phyloP scores from a whole-genome alignment of 2,888 invertebrate genomes.

The Argyresthia goedartella region DNA sequence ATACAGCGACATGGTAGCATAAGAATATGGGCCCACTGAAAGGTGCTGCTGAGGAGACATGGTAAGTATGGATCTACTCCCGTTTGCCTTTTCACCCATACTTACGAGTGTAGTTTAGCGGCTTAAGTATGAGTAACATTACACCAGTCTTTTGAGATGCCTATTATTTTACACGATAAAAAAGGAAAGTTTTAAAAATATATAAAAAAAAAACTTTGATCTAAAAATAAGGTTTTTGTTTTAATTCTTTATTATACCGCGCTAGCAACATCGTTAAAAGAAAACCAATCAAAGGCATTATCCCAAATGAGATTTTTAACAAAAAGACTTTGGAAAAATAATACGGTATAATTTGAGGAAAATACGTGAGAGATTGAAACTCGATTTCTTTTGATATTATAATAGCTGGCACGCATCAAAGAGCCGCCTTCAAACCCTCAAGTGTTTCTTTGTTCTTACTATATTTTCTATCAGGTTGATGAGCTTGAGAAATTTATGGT shows the following conservation, averaged over 20 bases:
- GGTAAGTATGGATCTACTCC: too few species aligned
- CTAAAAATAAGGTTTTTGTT: too few species aligned
- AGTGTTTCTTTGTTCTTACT: constrained; percentile 30
- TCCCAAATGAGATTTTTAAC: background rate
- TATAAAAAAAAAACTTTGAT: too few species aligned
- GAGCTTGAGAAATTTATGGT: constrained; percentile 15
- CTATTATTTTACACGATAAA: too few species aligned
- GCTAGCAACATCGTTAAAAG: constrained; percentile 8
- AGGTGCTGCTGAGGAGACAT: too few species aligned
- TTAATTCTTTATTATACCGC: background rate
- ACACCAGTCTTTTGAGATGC: too few species aligned
- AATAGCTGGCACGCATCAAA: constrained; percentile 26
- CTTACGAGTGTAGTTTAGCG: too few species aligned
- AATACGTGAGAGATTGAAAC: background rate
- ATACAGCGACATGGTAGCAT: too few species aligned
- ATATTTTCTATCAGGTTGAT: constrained; percentile 24
- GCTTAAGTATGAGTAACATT: too few species aligned
- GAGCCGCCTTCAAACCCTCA: constrained; percentile 26
- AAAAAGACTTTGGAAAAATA: background rate
- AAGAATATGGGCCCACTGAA: too few species aligned
- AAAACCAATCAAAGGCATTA: background rate
- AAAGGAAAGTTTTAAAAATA: too few species aligned
- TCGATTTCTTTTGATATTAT: constrained; percentile 9
- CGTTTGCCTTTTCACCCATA: too few species aligned
- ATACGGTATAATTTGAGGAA: background rate